Base-by-base conservation (phyloP, 1,140 invertebrate genomes). In the Temnothorax curvispinosus region DNA sequence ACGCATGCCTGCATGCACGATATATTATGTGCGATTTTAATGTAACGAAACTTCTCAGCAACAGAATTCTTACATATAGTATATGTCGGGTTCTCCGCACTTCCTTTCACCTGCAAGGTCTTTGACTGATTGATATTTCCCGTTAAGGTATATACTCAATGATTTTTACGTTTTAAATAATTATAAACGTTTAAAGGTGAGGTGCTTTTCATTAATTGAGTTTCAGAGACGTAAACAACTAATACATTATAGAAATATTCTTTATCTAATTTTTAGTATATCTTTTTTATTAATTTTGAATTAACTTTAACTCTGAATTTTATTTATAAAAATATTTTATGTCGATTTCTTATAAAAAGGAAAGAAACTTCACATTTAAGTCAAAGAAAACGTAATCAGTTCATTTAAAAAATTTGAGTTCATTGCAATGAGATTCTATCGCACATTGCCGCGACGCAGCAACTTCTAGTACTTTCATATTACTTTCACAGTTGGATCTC, bases 51-150 rank as follows among this genome's bases (percentile, higher is more conserved):
- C 35, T 64, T 60, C 21, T 77, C 21, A 47, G 41, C 15, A 32
- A 77, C 3, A 41, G 38, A 41, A 67, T 41, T 41, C 21, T 44
- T 44, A 5, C 1, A 27, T 62, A 62, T 9, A 6, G 18, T 15
- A 60, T 62, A 78, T 78, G 6, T 64, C 58, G 27, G 11, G 27
- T 78, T 47, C 18, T 32, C 21, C 21, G 21, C 4, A 44, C 15
- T 78, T 35, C 18, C 58, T 78, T 78, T 78, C 58, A 78, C 41
- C 1, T 41, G 6, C 27, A 47, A 64, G 4, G 18, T 78, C 75
- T 47, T 64, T 44, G 8, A 77, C 41, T n/a, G 4, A 76, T 47
- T 32, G 62, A n/a, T 13, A 65, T 60, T 47, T 64, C 18, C 9
- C 8, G 7, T 64, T 21, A 50, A 78, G 3, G n/a, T 64, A 64